Base-by-base conservation (phyloP, 1,140 invertebrate species). In the silkworm (Bombyx mori) region DNA sequence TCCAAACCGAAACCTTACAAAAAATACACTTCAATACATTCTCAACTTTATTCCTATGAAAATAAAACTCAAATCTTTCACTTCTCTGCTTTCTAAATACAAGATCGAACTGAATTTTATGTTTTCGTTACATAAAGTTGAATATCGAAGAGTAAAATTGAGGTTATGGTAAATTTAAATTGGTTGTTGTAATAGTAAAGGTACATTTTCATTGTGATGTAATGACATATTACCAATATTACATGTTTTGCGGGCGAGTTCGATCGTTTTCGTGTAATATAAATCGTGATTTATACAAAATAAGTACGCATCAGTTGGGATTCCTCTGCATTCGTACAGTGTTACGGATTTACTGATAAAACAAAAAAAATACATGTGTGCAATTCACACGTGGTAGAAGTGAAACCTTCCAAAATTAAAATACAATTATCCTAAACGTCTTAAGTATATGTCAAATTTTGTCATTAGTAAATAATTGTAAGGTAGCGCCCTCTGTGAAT, bases 191-290 rank as follows among this genome's bases (percentile, higher is more conserved):
- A 58, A 65, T 57, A 55, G 60, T 50, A 51, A 54, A 48, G 63
- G 54, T 54, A 46, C 46, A 50, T 54, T 49, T 58, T 61, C 57
- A 61, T 61, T 57, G 62, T 56, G 54, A 65, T 52, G 58, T 58
- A 63, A 66, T 66, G 61, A 61, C 54, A 63, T 50, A 61, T 66
- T 54, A 61, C 56, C 35, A 35, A 35, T 35, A 35, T 35, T 35
- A 57, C 44, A 60, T 63, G 52, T 63, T 63, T 63, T 61, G 59
- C 63, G 60, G 61, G 56, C 61, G 59, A 65, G 58, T 54, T 10
- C 58, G 22, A 57, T 62, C 55, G 50, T 55, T 35, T 35, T 52
- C 61, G 49, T 60, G 60, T 58, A 60, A 57, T 63, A 57, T 57
- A 52, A 42, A 22, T 58, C 50, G 60, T 61, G 60, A 61, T 44